Evolutionary conservation across 2,113 vertebrate species (phyloP).

Genomic region (Echinops telfairi): DNA sequence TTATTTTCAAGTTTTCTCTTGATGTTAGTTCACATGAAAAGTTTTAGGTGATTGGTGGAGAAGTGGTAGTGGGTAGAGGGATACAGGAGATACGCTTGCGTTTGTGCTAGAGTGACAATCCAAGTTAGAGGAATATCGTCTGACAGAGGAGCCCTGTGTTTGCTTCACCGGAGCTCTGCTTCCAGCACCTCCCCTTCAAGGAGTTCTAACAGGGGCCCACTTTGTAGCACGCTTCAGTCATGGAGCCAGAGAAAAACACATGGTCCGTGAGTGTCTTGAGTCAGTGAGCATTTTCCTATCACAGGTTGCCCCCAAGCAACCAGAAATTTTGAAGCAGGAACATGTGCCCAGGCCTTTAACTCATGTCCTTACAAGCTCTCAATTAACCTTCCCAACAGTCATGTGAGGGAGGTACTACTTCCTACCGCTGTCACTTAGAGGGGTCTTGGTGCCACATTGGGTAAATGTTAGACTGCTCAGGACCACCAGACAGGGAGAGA

Average conservation of each 20-base stretch:
- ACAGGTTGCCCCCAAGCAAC: no score
- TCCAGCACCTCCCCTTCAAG: not conserved
- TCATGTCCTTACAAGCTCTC: not conserved
- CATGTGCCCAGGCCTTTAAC: not conserved
- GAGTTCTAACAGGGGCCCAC: not conserved
- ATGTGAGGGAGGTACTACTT: not conserved
- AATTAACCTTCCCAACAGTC: no score
- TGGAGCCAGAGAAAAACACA: not conserved
- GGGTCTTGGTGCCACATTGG: no score
- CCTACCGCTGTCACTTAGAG: rapidly evolving
- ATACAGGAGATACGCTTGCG: no score
- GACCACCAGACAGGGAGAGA: no score
- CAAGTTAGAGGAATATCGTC: no score
- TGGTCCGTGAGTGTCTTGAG: no score
- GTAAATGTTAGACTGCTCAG: no score
- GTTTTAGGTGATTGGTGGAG: not conserved
- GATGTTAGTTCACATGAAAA: not conserved
- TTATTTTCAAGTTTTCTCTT: not conserved
- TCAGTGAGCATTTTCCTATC: not conserved
- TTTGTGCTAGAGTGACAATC: no score
- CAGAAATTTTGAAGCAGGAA: not conserved
- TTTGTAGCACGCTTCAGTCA: not conserved
- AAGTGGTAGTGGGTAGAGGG: not conserved
- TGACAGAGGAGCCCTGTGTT: not conserved
- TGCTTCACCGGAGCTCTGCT: not conserved